phyloP scores from a whole-genome alignment of 2,888 invertebrate species.

The Drosophila rubida region DNA sequence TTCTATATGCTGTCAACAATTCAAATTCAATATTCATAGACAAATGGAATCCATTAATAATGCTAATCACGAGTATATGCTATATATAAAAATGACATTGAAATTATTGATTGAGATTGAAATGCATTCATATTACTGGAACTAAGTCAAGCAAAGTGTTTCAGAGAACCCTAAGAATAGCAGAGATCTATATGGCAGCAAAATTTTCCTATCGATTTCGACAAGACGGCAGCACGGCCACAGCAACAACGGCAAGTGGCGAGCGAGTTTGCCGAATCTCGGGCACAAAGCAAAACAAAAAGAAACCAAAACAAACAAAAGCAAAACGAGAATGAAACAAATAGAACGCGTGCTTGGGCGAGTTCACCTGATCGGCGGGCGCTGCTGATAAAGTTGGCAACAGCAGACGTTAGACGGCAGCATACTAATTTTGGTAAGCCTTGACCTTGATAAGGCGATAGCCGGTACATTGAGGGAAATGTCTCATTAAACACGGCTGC shows the following conservation, averaged over 20 bases:
- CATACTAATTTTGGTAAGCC: constrained; percentile 35
- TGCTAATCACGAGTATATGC: too few relatives aligned
- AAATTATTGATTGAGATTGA: too few relatives aligned
- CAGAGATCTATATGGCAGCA: too few relatives aligned
- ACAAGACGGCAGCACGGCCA: neutral
- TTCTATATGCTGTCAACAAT: too few relatives aligned
- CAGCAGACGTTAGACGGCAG: constrained; percentile 46
- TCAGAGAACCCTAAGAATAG: too few relatives aligned
- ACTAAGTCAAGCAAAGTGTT: too few relatives aligned
- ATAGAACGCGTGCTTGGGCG: constrained; percentile 59
- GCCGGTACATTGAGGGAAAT: constrained; percentile 1
- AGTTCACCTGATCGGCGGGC: constrained; percentile 39
- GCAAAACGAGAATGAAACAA: constrained; percentile 44
- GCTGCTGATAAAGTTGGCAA: constrained; percentile 46
- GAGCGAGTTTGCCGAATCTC: neutral
- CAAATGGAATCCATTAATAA: too few relatives aligned
- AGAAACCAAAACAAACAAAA: constrained; percentile 44
- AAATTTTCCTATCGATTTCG: neutral
- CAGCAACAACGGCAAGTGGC: neutral
- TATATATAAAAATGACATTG: too few relatives aligned
- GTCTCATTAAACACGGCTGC: neutral
- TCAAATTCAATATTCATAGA: too few relatives aligned
- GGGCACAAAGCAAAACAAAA: constrained; percentile 5
- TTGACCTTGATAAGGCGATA: constrained; percentile 66
- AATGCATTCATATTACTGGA: too few relatives aligned